Evolutionary conservation across 2,797 vertebrate genomes (phyloP).

Genomic region (Garrulus glandarius): DNA sequence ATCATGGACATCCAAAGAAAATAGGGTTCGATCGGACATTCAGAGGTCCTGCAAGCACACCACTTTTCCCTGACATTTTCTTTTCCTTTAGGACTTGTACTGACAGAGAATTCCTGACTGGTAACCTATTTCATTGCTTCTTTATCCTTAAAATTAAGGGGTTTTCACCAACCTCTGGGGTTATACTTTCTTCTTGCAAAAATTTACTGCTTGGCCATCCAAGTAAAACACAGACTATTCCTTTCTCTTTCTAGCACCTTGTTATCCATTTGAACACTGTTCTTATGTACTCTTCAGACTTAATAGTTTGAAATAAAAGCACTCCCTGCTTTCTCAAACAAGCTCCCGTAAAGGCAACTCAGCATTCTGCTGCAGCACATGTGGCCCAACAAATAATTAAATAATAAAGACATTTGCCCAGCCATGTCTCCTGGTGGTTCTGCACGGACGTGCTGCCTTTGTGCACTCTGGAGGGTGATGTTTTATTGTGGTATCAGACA

Average conservation of each 20-base stretch:
- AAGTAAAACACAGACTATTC: not conserved
- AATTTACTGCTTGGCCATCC: not conserved
- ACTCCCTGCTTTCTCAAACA: not conserved
- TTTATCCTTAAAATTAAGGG: not conserved
- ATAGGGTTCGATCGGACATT: not conserved
- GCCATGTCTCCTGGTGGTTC: fast-evolving
- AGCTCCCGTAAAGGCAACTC: not conserved
- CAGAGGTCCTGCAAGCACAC: not conserved
- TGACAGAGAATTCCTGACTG: not conserved
- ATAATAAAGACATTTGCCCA: not conserved
- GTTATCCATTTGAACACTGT: not conserved
- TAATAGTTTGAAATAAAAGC: not conserved
- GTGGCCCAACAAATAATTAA: not conserved
- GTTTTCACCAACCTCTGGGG: not conserved
- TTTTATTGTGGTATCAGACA: not conserved
- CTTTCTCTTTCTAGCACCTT: not conserved
- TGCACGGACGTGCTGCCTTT: not conserved
- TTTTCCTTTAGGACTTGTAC: not conserved
- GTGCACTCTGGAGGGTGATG: not conserved
- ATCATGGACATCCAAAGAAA: not conserved
- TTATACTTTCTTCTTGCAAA: not conserved
- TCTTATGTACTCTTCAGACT: not conserved
- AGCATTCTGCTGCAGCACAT: not conserved
- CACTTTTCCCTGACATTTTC: not conserved
- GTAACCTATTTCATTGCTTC: not conserved